These are phyloP conservation scores for Trissonchulus latispiculum DNA, from an alignment of 2,888 invertebrate genomes.

Conservation along the genomic window DNA sequence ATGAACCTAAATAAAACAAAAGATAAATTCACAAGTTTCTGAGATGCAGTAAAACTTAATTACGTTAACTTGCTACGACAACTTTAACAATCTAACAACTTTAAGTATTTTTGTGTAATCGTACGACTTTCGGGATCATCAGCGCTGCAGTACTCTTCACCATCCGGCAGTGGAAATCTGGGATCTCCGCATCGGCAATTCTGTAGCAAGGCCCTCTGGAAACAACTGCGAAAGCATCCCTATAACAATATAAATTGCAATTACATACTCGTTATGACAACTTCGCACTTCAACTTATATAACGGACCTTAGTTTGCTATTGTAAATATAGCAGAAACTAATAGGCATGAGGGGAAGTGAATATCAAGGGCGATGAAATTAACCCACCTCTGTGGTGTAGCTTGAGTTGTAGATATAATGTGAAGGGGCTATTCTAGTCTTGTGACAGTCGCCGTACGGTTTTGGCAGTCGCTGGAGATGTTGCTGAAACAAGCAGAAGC, in stretches of 20 bases:
- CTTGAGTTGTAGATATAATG: conserved; percentile 40
- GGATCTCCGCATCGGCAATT: conserved; percentile 42
- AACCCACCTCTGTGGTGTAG: conserved; percentile 41
- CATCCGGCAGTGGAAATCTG: conserved; percentile 38
- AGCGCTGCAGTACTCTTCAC: conserved; percentile 19
- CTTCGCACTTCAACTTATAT: too few relatives aligned
- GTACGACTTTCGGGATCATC: neutral
- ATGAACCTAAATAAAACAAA: too few relatives aligned
- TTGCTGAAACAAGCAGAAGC: too few relatives aligned
- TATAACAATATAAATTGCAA: too few relatives aligned
- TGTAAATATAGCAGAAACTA: too few relatives aligned
- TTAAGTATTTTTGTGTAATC: too few relatives aligned
- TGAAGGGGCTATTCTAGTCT: conserved; percentile 33
- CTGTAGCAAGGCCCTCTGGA: conserved; percentile 38
- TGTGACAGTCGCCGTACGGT: conserved; percentile 39
- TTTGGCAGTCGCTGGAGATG: conserved; percentile 37
- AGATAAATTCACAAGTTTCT: conserved; percentile 20
- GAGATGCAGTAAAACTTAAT: neutral
- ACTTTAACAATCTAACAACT: too few relatives aligned
- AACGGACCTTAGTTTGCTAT: too few relatives aligned
- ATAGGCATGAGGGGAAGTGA: too few relatives aligned
- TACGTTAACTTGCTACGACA: neutral
- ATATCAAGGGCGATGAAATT: too few relatives aligned
- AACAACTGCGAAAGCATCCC: conserved; percentile 42
- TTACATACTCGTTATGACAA: too few relatives aligned